Evolutionary conservation across 2,113 vertebrate genomes (phyloP).

Genomic region (Xerus inauris): DNA sequence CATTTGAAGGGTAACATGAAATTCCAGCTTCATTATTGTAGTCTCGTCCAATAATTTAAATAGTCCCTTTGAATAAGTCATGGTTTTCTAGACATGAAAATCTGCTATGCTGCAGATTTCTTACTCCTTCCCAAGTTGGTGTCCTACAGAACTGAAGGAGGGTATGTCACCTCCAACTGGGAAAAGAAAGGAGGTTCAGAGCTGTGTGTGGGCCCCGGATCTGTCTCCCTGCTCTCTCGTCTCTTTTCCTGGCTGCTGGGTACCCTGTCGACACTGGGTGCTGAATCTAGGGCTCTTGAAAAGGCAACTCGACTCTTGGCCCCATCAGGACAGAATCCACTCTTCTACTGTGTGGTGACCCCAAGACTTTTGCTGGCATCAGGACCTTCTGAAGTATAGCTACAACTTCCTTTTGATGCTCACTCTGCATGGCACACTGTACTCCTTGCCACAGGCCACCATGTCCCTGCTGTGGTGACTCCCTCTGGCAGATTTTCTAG

Average conservation of each 20-base stretch:
- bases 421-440: neutral
- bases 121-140: neutral
- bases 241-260: neutral
- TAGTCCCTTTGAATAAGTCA: neutral
- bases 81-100: neutral
- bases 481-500: neutral
- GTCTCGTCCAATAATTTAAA: neutral
- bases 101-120: neutral
- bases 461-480: neutral
- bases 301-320: neutral
- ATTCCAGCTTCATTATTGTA: neutral
- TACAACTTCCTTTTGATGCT: neutral
- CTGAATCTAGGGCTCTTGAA: neutral
- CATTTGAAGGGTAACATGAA: neutral
- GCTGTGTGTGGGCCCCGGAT: neutral
- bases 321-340: neutral
- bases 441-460: neutral
- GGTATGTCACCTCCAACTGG: fast-evolving
- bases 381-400: neutral
- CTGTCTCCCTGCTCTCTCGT: neutral
- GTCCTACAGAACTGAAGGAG: neutral
- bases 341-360: neutral
- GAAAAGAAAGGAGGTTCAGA: neutral
- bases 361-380: neutral
- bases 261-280: no score